Evolutionary conservation across 1,140 invertebrate species (phyloP).

Genomic region (Ephestia elutella): DNA sequence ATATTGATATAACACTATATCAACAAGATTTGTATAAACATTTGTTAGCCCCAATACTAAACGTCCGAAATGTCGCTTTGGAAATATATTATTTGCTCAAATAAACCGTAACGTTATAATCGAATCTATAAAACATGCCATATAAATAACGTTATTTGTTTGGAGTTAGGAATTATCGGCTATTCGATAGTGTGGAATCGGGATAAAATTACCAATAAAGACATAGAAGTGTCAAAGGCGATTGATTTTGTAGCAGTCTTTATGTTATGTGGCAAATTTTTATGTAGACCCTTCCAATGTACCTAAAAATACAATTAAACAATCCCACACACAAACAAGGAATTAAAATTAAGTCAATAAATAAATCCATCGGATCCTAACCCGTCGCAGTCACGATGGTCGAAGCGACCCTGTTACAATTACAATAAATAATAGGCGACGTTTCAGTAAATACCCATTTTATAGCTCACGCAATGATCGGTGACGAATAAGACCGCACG

Average conservation of each 20-base stretch:
- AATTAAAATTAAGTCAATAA: constrained; percentile 4
- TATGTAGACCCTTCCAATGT: no score
- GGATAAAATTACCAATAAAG: no score
- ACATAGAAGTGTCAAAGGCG: no score
- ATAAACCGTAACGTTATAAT: background rate
- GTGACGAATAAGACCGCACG: constrained; percentile 19
- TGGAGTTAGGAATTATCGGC: background rate
- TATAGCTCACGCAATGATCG: constrained; percentile 15
- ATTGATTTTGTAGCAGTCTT: no score
- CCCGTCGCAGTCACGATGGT: constrained; percentile 19
- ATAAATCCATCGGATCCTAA: constrained; percentile 4
- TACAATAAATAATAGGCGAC: constrained; percentile 41
- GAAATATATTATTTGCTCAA: background rate
- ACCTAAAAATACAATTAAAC: no score
- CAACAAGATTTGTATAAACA: background rate
- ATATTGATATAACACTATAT: background rate
- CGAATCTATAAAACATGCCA: background rate
- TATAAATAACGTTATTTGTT: background rate
- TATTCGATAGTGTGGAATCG: no score
- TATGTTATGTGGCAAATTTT: no score
- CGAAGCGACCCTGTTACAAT: constrained; percentile 32
- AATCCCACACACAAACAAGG: constrained; percentile 1
- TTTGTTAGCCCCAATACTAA: background rate
- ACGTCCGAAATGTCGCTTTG: background rate
- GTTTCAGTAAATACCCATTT: constrained; percentile 27